These are phyloP conservation scores for Cuniculus paca DNA, from an alignment of 2,797 vertebrate genomes.

Conservation along the genomic window DNA sequence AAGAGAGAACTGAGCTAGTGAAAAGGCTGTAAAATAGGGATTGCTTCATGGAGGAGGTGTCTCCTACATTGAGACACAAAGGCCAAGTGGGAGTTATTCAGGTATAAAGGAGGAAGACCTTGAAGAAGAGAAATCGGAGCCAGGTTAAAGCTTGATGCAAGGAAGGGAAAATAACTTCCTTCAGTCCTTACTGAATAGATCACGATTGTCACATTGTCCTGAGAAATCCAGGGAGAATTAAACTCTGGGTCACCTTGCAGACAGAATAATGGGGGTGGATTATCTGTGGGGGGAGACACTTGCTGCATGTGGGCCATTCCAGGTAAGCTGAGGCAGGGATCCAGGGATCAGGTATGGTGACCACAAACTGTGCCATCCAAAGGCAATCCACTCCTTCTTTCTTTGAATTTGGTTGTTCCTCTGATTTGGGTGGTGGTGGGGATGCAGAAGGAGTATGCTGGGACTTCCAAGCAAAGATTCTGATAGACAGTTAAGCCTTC, in stretches of 20 bases:
- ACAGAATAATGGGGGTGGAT: not conserved
- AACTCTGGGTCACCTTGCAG: not conserved
- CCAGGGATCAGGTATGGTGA: not conserved
- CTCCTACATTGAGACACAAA: not conserved
- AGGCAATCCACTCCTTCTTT: not conserved
- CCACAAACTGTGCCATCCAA: not conserved
- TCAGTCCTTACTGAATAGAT: not conserved
- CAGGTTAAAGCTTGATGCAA: not conserved
- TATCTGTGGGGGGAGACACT: accelerated
- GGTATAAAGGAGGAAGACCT: not conserved
- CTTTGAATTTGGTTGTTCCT: not conserved
- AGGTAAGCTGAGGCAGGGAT: not conserved
- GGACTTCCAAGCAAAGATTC: not conserved
- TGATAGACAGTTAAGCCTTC: not conserved
- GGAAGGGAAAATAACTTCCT: not conserved
- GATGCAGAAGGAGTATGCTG: not conserved
- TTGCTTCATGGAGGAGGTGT: not conserved
- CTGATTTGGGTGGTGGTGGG: not conserved
- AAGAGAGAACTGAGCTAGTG: not conserved
- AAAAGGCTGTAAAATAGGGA: not conserved
- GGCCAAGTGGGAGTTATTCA: not conserved
- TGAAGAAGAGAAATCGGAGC: not conserved
- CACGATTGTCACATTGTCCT: not conserved
- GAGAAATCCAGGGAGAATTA: not conserved
- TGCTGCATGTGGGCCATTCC: not conserved